Evolutionary conservation across 2,888 invertebrate genomes (phyloP), one percentile per base, ranked within the genome.

Genomic region (Odontomyia ornata): DNA sequence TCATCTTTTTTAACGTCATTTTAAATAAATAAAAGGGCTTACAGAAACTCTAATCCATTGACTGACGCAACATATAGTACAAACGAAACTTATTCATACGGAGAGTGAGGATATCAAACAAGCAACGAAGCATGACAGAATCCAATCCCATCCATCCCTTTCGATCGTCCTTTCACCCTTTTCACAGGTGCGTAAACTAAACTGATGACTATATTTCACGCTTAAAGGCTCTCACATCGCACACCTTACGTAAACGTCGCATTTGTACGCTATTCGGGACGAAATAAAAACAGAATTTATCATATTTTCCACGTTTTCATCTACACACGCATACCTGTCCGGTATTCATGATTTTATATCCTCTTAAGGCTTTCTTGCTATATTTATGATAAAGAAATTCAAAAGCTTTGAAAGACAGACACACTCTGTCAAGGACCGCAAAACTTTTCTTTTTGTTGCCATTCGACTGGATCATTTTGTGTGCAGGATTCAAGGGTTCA

Each of bases 161-260:
- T 47, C 23, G 13, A 43, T 9, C 21, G 43, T 30, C 43, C 69
- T 43, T 43, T 69, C 30, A 69, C 69, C 69, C 69, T 69, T 65
- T 69, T 69, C 69, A 69, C 69, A 69, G 69, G 69, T 69, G 69
- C 69, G 69, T 69, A 69, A 46, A 69, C 69, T 69, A 47, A 69
- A 27, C 47, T 47, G 69, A 69, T 47, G 69, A 47, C 69, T 69
- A 47, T 69, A 69, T 69, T 69, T 69, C 47, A 69, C 46, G 69
- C 69, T 69, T 25, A 25, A 47, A 47, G 30, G 46, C 36, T 18
- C 27, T 1, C 46, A 36, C 36, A 36, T 36, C 36, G 36, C 36
- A 3, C 36, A 36, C 36, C 36, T 36, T 36, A 36, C 36, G 36
- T 9, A 36, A 36, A 36, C 69, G 4, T n/a, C 23, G 27, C 23